Evolutionary conservation across 2,888 invertebrate genomes (phyloP).

Genomic region (Magallana nippona): DNA sequence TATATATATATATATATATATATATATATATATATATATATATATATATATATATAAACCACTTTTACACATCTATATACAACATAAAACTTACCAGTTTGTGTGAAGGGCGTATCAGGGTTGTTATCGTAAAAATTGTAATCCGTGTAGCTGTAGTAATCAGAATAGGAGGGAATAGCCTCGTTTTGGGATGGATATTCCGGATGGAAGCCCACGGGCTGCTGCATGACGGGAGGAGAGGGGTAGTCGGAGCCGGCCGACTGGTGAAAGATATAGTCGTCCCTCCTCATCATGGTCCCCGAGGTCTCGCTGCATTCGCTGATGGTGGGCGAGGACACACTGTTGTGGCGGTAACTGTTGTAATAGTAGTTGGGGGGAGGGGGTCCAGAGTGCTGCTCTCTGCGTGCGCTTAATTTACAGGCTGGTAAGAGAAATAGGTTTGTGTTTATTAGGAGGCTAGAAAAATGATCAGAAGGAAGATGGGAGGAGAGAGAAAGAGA

Average conservation of each 20-base stretch:
- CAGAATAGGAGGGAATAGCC: conserved; percentile 11
- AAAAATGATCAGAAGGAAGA: no score
- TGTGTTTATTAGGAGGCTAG: no score
- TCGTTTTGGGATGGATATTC: conserved; percentile 18
- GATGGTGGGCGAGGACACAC: not conserved
- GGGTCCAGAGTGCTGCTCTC: conserved; percentile 15
- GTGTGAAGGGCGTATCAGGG: not conserved
- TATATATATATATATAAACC: not conserved
- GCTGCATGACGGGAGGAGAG: not conserved
- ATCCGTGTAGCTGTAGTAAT: conserved; percentile 29
- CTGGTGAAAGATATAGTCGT: conserved; percentile 12
- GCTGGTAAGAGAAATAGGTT: conserved; percentile 19
- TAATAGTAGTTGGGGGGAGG: conserved; percentile 42
- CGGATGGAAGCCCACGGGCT: conserved; percentile 4
- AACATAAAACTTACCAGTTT: not conserved
- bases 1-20: not conserved
- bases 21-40: not conserved
- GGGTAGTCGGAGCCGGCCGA: not conserved
- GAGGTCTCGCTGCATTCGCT: conserved; percentile 28
- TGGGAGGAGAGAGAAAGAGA: no score
- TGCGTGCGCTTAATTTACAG: conserved; percentile 29
- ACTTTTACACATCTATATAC: not conserved
- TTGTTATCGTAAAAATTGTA: not conserved
- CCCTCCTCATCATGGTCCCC: conserved; percentile 1
- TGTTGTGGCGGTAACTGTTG: conserved; percentile 38